Evolutionary conservation across 2,113 vertebrate species (phyloP).

Genomic region (Opisthocomus hoazin): DNA sequence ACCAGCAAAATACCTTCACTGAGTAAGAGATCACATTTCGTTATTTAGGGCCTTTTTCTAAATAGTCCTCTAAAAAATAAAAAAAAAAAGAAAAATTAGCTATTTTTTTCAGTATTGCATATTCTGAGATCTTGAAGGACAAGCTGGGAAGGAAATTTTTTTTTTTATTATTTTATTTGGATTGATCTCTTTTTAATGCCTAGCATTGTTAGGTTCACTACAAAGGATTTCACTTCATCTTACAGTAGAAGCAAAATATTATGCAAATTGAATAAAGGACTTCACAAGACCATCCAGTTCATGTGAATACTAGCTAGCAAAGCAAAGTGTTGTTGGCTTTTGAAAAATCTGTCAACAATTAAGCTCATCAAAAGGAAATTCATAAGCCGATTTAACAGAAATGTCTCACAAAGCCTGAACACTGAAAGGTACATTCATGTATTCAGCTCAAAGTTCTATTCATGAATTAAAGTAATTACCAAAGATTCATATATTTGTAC

Average conservation of each 20-base stretch:
- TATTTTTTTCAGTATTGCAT: background rate
- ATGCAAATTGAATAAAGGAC: conserved; percentile 45
- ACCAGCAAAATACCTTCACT: background rate
- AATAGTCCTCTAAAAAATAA: background rate
- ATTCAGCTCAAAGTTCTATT: conserved; percentile 33
- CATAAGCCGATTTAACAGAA: conserved; percentile 46
- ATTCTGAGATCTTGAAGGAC: background rate
- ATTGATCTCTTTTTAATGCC: conserved; percentile 8
- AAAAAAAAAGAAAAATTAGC: background rate
- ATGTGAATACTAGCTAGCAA: conserved; percentile 41
- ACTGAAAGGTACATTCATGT: conserved; percentile 39
- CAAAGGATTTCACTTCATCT: conserved; percentile 24
- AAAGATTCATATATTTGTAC: conserved; percentile 30
- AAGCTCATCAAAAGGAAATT: conserved; percentile 61
- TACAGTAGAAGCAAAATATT: conserved; percentile 29
- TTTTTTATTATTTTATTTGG: background rate
- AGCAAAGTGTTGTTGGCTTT: conserved; percentile 39
- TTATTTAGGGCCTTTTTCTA: background rate
- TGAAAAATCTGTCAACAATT: conserved; percentile 63
- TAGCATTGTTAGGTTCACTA: conserved; percentile 13
- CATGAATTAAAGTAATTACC: conserved; percentile 39
- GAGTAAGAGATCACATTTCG: background rate
- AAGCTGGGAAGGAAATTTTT: background rate
- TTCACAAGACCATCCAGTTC: conserved; percentile 47
- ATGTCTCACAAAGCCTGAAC: conserved; percentile 16